These are phyloP conservation scores for Galeopsomyia nigrocyanea DNA, from an alignment of 2,888 invertebrate species.

Conservation along the genomic window DNA sequence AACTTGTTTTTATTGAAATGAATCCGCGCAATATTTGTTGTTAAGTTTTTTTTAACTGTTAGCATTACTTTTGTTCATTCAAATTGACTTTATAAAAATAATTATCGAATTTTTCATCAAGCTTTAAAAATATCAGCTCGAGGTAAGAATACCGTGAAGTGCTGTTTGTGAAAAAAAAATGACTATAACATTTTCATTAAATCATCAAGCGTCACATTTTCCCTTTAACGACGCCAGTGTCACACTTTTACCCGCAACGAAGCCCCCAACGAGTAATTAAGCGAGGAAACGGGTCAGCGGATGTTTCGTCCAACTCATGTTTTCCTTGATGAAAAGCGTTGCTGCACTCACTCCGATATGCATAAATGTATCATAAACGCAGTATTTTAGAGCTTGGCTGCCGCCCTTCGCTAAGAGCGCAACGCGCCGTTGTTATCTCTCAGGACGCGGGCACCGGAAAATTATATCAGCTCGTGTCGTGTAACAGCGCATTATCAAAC, in stretches of 20 bases:
- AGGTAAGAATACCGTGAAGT: not conserved
- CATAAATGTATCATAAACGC: slow-evolving; percentile 37
- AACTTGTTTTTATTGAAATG: no score
- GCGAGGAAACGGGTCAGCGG: slow-evolving; percentile 34
- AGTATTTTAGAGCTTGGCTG: slow-evolving; percentile 13
- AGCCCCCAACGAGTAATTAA: slow-evolving; percentile 23
- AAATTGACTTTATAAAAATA: no score
- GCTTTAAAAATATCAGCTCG: no score
- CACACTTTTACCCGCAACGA: slow-evolving; percentile 11
- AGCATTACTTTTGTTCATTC: no score
- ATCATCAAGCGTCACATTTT: not conserved
- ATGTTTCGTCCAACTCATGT: slow-evolving; percentile 23
- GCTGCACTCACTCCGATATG: slow-evolving; percentile 11
- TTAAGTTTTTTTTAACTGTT: no score
- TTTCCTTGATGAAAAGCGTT: slow-evolving; percentile 28
- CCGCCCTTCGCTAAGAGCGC: not conserved
- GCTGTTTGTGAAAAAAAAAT: not conserved
- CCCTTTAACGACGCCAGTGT: not conserved
- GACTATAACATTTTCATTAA: slow-evolving; percentile 6
- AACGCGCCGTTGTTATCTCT: slow-evolving; percentile 12
- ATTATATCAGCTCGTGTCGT: slow-evolving; percentile 20
- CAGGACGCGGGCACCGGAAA: slow-evolving; percentile 25
- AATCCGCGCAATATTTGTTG: no score
- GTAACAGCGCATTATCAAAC: no score
- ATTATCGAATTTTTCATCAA: no score